Percentiles rank a stretch among this genome's conserved stretches.
Evolutionary conservation across 2,888 invertebrate species (phyloP).

Genomic region (Yponomeuta sedellus): DNA sequence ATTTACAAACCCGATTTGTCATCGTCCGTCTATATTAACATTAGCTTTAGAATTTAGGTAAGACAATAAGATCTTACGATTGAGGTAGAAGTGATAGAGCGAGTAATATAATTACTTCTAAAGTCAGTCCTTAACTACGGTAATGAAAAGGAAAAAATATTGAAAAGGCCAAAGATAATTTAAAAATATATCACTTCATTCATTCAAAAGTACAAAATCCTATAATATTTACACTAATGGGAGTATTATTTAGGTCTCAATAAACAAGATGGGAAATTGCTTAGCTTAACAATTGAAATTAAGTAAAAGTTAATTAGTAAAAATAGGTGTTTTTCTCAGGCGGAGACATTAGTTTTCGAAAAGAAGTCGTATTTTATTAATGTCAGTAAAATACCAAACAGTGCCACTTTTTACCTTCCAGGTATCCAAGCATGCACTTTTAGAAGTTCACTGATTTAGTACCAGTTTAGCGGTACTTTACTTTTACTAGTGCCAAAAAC

Average conservation of each 20-base stretch:
- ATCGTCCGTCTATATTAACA: slow-evolving; percentile 18
- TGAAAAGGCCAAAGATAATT: slow-evolving; percentile 6
- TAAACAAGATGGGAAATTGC: not conserved
- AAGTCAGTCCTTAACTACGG: not conserved
- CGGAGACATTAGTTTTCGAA: not conserved
- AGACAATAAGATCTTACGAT: not conserved
- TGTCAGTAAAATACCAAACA: not conserved
- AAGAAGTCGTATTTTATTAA: not conserved
- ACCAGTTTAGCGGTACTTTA: too few species aligned
- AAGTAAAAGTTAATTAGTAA: not conserved
- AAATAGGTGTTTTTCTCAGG: not conserved
- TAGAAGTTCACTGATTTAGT: too few species aligned
- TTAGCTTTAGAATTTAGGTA: not conserved
- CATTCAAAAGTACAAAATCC: slow-evolving; percentile 34
- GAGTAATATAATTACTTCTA: too few species aligned
- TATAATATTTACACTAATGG: slow-evolving; percentile 48
- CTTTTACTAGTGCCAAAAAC: too few species aligned
- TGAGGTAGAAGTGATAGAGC: not conserved
- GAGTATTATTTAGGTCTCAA: slow-evolving; percentile 17
- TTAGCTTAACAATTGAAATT: slow-evolving; percentile 19
- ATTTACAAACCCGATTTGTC: slow-evolving; percentile 24
- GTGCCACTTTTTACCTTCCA: not conserved
- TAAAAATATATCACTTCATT: slow-evolving; percentile 21
- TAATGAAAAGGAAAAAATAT: not conserved
- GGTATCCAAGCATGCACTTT: not conserved